Conservation (phyloP, 2,113 vertebrate genomes). For the Australoheros scitulus region DNA sequence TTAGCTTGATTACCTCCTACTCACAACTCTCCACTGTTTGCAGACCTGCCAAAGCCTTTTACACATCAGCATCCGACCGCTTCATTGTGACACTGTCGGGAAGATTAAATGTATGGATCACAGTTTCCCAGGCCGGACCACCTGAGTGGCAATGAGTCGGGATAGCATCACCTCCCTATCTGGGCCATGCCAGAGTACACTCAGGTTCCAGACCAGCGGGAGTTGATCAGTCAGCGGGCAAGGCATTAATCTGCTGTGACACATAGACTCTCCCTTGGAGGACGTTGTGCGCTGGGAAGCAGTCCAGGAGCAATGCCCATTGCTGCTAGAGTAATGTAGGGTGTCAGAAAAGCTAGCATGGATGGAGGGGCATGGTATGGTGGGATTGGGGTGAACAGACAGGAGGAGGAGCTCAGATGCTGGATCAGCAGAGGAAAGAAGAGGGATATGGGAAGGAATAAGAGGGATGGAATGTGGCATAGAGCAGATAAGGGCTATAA, state of each 20-base stretch:
- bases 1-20: slow-evolving; percentile 69
- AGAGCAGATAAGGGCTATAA: slow-evolving; percentile 44
- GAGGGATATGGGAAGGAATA: slow-evolving; percentile 21
- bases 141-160: slow-evolving; percentile 67
- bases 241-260: slow-evolving; percentile 82
- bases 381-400: slow-evolving; percentile 31
- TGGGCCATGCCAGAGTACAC: slow-evolving; percentile 67
- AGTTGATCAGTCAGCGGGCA: slow-evolving; percentile 77
- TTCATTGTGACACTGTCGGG: slow-evolving; percentile 45
- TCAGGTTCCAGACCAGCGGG: slow-evolving; percentile 65
- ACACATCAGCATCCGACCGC: slow-evolving; percentile 22
- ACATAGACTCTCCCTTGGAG: slow-evolving; percentile 75
- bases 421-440: slow-evolving; percentile 50
- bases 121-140: slow-evolving; percentile 60
- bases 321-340: slow-evolving; percentile 69
- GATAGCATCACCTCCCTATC: slow-evolving; percentile 69
- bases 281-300: slow-evolving; percentile 71
- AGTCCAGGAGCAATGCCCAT: slow-evolving; percentile 71
- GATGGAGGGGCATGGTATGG: slow-evolving; percentile 43
- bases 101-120: slow-evolving; percentile 67
- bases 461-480: slow-evolving; percentile 41
- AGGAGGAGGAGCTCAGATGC: slow-evolving; percentile 38
- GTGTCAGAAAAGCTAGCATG: slow-evolving; percentile 65
- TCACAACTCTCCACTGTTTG: slow-evolving; percentile 10
- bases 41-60: slow-evolving; percentile 43